Conservation (phyloP, 2,797 vertebrate genomes). For the Discoglossus pictus region DNA sequence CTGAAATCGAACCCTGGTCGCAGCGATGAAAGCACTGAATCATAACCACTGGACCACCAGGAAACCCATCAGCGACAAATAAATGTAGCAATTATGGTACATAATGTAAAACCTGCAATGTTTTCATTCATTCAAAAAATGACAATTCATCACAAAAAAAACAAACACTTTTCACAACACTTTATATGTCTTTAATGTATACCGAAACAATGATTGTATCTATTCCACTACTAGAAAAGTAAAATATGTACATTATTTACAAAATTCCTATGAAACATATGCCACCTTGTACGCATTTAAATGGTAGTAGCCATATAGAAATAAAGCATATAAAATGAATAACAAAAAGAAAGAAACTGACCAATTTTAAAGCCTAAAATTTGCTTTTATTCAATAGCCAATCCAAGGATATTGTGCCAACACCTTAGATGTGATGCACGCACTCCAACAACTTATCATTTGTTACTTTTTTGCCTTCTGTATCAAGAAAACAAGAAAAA, state of each 20-base stretch:
- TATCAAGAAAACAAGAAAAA: too few species aligned
- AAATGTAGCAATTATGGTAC: too few species aligned
- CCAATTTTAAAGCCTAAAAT: too few species aligned
- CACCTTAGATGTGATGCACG: background rate
- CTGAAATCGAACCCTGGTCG: too few species aligned
- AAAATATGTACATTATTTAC: slow-evolving; percentile 14
- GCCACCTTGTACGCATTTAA: slow-evolving; percentile 1
- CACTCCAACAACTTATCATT: too few species aligned
- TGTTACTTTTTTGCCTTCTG: too few species aligned
- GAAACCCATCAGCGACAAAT: too few species aligned
- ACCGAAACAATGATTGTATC: slow-evolving; percentile 13
- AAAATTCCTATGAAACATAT: slow-evolving; percentile 1
- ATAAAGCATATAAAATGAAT: background rate
- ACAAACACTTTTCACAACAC: background rate
- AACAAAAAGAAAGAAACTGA: background rate
- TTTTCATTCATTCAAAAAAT: too few species aligned
- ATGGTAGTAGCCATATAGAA: background rate
- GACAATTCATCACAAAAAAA: too few species aligned
- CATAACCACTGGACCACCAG: too few species aligned
- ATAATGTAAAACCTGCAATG: too few species aligned
- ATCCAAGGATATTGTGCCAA: background rate
- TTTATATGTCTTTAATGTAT: slow-evolving; percentile 28
- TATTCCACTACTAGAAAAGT: slow-evolving; percentile 24
- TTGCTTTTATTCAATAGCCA: background rate
- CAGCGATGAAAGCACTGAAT: too few species aligned